Base-by-base conservation (phyloP, 1,140 invertebrate species). In the Sminthurides bifidus region DNA sequence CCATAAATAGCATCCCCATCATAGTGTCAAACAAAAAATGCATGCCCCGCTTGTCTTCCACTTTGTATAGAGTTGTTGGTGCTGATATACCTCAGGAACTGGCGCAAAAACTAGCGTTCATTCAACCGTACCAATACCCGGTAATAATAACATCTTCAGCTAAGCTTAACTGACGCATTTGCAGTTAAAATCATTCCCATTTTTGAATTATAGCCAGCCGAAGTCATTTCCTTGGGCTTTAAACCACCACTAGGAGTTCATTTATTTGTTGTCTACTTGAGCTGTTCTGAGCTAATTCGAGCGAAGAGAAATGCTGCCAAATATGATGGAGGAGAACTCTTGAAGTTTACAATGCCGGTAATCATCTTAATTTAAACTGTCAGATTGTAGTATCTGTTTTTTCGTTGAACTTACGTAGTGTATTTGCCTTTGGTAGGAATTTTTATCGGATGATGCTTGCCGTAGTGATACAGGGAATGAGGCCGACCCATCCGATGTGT, bases 71-170 rank as follows among this genome's bases (percentile, higher is more conserved):
- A 72, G 81, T 87, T 61, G 79, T 90, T 50, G 80, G 81, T 17
- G 83, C 85, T 0, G 84, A 88, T 66, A 71, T 89, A 14, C 79
- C 76, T 61, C 75, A 82, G 52, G 76, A 79, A 58, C 70, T 86
- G 52, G 85, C 85, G 2, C 87, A 87, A 63, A 78, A 79, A 66
- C 68, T 90, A 4, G 80, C 85, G 21, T 77, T 87, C 29, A 83
- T 83, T 30, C 84, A 88, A 74, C 85, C 85, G 3, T 84, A 83
- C 64, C 74, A 82, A 64, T 82, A 87, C 66, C 86, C 85, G 71
- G 77, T 77, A 69, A 61, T 53, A 23, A n/a, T 2, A 5, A 24
- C 26, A 31, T 24, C 2, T 41, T 57, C 48, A 27, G 8, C n/a
- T 46, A 17, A n/a, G 33, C 30, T 23, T 52, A 17, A 5, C n/a